Conservation (phyloP, 2,888 invertebrate genomes). For the Globia sparganii region DNA sequence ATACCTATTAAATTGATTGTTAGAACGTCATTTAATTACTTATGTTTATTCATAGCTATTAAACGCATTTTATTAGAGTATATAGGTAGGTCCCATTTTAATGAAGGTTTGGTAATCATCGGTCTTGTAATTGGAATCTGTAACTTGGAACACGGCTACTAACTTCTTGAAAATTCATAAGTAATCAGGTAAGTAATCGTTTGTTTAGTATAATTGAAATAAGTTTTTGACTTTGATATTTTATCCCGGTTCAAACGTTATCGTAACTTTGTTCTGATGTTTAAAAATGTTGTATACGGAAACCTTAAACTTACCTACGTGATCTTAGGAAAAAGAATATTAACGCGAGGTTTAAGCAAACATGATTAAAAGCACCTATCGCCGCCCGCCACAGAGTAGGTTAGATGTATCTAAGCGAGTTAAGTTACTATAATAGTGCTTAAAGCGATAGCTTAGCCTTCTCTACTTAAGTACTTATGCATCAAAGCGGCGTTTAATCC, state of each 20-base stretch:
- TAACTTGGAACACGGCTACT: background rate
- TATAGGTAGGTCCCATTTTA: background rate
- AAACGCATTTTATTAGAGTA: slow-evolving; percentile 26
- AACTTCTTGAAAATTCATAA: background rate
- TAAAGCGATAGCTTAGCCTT: slow-evolving; percentile 25
- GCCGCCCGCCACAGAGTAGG: background rate
- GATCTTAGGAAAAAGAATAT: background rate
- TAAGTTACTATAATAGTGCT: slow-evolving; percentile 20
- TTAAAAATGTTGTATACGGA: background rate
- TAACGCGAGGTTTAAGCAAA: background rate
- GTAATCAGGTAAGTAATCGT: background rate
- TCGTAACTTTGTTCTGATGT: background rate
- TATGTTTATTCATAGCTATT: slow-evolving; percentile 33
- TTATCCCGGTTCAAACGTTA: background rate
- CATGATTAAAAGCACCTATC: background rate
- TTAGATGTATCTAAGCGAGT: slow-evolving; percentile 1
- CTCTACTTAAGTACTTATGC: slow-evolving; percentile 35
- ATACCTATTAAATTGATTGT: slow-evolving; percentile 66
- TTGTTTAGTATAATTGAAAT: background rate
- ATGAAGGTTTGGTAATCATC: background rate
- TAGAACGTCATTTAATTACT: slow-evolving; percentile 49
- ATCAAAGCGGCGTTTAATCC: slow-evolving; percentile 32
- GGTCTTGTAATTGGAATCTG: background rate
- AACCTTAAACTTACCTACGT: background rate
- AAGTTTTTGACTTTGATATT: background rate